Evolutionary conservation across 1,140 invertebrate genomes (phyloP), one percentile per base, ranked within the genome.

Genomic region (Polypedilum vanderplanki): DNA sequence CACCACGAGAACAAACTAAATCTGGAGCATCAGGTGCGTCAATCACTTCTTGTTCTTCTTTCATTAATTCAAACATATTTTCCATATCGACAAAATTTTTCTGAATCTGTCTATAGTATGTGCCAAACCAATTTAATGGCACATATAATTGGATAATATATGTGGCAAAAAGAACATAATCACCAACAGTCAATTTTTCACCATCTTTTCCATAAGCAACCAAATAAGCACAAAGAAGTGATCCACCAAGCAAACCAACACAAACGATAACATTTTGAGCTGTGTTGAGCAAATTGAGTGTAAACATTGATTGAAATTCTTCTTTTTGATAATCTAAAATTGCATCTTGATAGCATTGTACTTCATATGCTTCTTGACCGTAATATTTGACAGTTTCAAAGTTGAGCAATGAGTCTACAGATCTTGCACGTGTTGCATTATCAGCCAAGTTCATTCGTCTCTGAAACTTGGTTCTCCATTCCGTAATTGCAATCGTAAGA

Each of bases 381-480:
- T 98, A 98, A 84, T 98, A 98, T 83, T 98, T 99, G 0, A 98
- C 96, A 4, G 97, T 98, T 85, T 98, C 96, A 85, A 96, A 98
- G 84, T 98, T 99, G n/a, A 98, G 85, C 46, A 99, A 84, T n/a
- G 96, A 98, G 82, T 99, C 97, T 0, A 98, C 95, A 76, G 92
- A 96, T 73, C 91, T 88, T n/a, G 94, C 91, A 80, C 93, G 91
- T 75, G 91, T 90, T 73, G 90, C 92, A 84, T 98, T 98, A 80
- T 98, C 96, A 0, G 94, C 90, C 18, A 91, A 84, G 83, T 99
- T 99, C 93, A 97, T 97, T 15, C 91, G 86, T 40, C 96, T 85
- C n/a, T 97, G 90, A 81, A 90, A 98, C 82, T 98, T 96, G 0
- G 95, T 98, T 41, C 97, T 86, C 96, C 96, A 98, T 85, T 98